Evolutionary conservation across 1,140 invertebrate genomes (phyloP), one percentile per base, ranked within the genome.

Genomic region (Achatina immaculata): DNA sequence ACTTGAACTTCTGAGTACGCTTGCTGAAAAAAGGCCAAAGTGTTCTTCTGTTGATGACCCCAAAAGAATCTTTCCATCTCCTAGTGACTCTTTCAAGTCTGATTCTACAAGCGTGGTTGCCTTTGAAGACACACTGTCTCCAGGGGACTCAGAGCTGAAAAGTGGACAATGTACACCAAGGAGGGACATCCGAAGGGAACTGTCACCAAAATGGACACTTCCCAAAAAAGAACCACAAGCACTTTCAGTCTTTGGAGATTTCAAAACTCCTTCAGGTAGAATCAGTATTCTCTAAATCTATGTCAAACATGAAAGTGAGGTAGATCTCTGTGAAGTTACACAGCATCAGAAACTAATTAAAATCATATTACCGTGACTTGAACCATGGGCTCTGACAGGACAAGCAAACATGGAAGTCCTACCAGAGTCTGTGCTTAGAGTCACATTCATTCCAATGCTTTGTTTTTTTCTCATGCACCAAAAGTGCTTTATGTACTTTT

Each of bases 21-120:
- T 97, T 38, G 96, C 96, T 0, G 95, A 96, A 86, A 95, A 96
- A 86, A 93, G 95, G 77, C 94, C 96, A 80, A 94, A 95, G 90
- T 95, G 96, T 86, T 95, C 96, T 38, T 82, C 83, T 14, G 19
- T 82, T 31, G 78, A 82, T 55, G 78, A 80, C 36, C 79, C 78
- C 42, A 81, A 82, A 43, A 66, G 36, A 11, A 80, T 84, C 31
- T 82, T 82, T 31, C 81, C 81, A 31, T 82, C 81, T 9, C 83
- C 81, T n/a, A 84, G 79, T 81, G 81, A 85, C 80, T 84, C 74
- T 71, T 83, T 78, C 78, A 86, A 82, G 65, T 78, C 72, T 2
- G 82, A 83, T 58, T 72, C 72, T 2, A 77, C 82, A n/a, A 68
- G 73, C 31, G 43, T 78, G 11, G 75, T 69, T 40, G 77, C 68